Evolutionary conservation across 2,888 invertebrate species (phyloP), one percentile per base, ranked within the genome.

Genomic region (Ormyrus labotus): DNA sequence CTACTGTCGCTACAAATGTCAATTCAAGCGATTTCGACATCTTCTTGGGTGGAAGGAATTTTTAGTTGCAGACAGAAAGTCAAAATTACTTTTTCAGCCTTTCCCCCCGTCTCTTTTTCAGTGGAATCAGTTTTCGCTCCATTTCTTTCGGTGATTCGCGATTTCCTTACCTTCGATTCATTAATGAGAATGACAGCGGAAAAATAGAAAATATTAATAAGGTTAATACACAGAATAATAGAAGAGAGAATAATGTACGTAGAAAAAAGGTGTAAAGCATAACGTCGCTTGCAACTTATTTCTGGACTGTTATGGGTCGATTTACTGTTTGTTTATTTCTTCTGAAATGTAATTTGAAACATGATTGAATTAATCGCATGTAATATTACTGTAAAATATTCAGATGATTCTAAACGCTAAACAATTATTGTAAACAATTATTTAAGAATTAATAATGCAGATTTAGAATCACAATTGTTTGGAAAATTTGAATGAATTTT

Each of bases 31-130:
- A 34, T 34, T 34, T 34, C 34, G 34, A 34, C 34, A 4, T 34
- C 34, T 34, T 34, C 34, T 34, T 34, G 34, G 50, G 55, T 53
- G 45, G 13, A 45, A 60, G 11, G 11, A 76, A 72, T 63, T 13
- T 69, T 47, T 65, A 68, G 19, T 67, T 67, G n/a, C 68, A 84
- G 83, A 82, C 82, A 81, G 82, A 78, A 83, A 84, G 83, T 81
- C 82, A 83, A 84, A 82, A 78, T 82, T 85, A 89, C 90, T 87
- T 89, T 88, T 86, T 89, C 87, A 78, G 85, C 85, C 82, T 87
- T 88, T 75, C 86, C 89, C 61, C 86, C 88, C 81, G 82, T 85
- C 74, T 83, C 84, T 73, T 81, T 85, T 57, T 87, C 87, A 80
- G 83, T 82, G 55, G 83, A 84, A 72, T 85, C 84, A 75, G 85